phyloP scores from a whole-genome alignment of 2,113 vertebrate species.

The Alligator sinensis region DNA sequence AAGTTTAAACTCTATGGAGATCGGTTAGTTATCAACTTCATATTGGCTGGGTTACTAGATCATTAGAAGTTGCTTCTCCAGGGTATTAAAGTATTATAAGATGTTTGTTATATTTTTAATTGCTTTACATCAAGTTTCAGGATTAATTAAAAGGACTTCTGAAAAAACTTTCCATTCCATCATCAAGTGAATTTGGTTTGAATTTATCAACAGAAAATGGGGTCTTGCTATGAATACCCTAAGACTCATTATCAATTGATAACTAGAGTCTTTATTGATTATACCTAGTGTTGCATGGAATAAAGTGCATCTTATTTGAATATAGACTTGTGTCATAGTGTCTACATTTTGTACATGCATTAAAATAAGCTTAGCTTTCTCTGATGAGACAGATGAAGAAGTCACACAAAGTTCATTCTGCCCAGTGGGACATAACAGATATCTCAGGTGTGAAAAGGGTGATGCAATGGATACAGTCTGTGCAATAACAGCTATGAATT shows the following conservation, averaged over 20 bases:
- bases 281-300: background rate
- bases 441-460: background rate
- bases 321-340: conserved; percentile 10
- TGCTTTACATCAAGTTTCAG: background rate
- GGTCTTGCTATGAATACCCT: background rate
- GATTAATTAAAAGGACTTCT: background rate
- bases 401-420: conserved; percentile 50
- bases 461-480: background rate
- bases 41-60: background rate
- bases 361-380: conserved; percentile 14
- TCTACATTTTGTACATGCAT: conserved; percentile 33
- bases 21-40: background rate
- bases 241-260: background rate
- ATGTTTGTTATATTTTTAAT: conserved; percentile 12
- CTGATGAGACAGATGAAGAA: conserved; percentile 35
- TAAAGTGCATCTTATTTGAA: conserved; percentile 23
- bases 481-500: background rate
- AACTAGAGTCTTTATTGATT: background rate
- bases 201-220: conserved; percentile 6
- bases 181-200: background rate
- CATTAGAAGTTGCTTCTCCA: background rate
- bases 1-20: background rate
- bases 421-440: conserved; percentile 30
- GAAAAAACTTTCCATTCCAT: background rate
- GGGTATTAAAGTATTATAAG: background rate